Base-by-base conservation (phyloP, 2,797 vertebrate genomes). In the Philypnodon macrostomus region DNA sequence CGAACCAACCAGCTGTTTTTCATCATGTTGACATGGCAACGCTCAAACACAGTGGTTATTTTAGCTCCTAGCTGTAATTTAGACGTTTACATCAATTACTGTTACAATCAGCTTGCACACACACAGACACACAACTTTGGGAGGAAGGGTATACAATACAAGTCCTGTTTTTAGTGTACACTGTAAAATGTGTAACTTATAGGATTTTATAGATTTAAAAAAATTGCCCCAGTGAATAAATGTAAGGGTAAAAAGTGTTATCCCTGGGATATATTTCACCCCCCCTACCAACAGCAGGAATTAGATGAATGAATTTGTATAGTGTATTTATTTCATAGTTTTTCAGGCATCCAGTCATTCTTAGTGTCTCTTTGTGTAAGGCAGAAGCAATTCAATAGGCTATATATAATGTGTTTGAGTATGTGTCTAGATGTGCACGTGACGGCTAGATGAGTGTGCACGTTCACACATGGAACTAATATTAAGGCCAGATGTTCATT, bases 21-120 rank as follows among this genome's bases (percentile, higher is more conserved):
- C 73, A 87, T 87, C 78, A 84, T 33, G 84, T 87, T n/a, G 79
- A 75, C 84, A 85, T 80, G 79, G 85, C 81, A 83, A 87, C 84
- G 69, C 54, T 85, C 73, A 86, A 87, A 87, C 81, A 87, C 85
- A 51, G 85, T 67, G 82, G 84, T 86, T 83, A 85, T 85, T 86
- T 87, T 84, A 87, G 84, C 84, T 87, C 70, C 84, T 86, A 83
- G 78, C 82, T 84, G 85, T 87, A 87, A 87, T 87, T 87, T 86
- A 86, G 80, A 85, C 85, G 81, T 86, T 87, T 86, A 86, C 84
- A 86, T 86, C 85, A 87, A 87, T 87, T 87, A 87, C 81, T 76
- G 80, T 86, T 86, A 84, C 80, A 85, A 86, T 85, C 82, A 81
- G 57, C 80, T 78, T 64, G 57, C 63, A 54, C 76, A 65, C 70